Conservation (phyloP, 1,140 invertebrate species). For the Lepidotrigona ventralis region DNA sequence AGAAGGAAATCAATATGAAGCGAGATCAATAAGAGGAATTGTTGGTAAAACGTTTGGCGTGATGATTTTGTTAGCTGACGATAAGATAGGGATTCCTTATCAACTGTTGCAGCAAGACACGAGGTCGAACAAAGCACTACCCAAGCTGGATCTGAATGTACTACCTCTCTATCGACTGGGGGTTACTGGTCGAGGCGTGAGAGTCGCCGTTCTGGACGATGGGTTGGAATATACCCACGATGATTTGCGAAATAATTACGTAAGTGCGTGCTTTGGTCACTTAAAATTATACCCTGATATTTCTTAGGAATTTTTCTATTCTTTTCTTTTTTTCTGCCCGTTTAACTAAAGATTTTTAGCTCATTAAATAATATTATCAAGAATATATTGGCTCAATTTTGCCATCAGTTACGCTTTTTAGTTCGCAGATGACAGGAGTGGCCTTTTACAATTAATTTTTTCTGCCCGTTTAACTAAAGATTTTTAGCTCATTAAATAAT, state of each 20-base stretch:
- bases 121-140: conserved; percentile 79
- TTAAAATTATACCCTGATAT: not conserved
- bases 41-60: not conserved
- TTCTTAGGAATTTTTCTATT: no score
- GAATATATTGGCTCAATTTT: no score
- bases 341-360: no score
- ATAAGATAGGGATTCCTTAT: conserved; percentile 47
- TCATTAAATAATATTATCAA: no score
- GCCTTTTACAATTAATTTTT: no score
- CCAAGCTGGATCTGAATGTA: conserved; percentile 87
- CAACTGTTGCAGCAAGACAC: conserved; percentile 66
- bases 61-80: conserved; percentile 20
- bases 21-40: not conserved
- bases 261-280: conserved; percentile 77
- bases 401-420: no score
- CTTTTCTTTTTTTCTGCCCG: not conserved
- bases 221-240: conserved; percentile 91
- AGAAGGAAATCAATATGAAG: not conserved
- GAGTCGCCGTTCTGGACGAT: conserved; percentile 92
- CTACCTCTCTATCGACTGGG: conserved; percentile 90
- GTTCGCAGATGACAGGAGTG: no score
- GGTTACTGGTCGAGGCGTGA: conserved; percentile 89
- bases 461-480: not conserved
- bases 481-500: no score
- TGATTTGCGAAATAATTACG: conserved; percentile 90